Conservation (phyloP, 2,797 vertebrate species). For the Pseudomugil gertrudae region DNA sequence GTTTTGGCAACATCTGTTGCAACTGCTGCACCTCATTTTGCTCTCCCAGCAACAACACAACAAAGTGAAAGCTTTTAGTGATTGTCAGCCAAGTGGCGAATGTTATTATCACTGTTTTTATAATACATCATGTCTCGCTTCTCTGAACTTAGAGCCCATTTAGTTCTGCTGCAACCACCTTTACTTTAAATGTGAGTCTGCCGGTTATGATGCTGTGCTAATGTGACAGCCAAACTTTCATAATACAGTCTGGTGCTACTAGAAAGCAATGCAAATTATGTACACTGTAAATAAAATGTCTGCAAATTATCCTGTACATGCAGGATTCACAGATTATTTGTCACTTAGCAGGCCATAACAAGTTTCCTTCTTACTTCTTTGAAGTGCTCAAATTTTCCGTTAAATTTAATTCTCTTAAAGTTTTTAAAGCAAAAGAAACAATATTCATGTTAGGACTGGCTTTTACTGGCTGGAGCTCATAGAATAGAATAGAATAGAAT, state of each 20-base stretch:
- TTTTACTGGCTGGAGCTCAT: too few species aligned
- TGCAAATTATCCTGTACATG: background rate
- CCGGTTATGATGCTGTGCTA: background rate
- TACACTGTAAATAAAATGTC: background rate
- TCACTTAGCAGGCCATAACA: background rate
- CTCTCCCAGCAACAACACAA: background rate
- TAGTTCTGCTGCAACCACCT: background rate
- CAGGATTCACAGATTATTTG: background rate
- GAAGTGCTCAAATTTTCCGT: too few species aligned
- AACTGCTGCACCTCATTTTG: background rate
- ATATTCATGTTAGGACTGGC: too few species aligned
- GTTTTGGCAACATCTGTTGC: background rate
- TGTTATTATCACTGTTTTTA: constrained; percentile 10
- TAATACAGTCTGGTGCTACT: background rate
- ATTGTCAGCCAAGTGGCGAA: background rate
- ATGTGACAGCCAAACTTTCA: background rate
- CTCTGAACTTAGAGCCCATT: background rate
- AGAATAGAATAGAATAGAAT: too few species aligned
- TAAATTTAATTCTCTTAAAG: too few species aligned
- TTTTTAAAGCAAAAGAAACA: too few species aligned
- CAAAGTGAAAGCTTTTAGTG: background rate
- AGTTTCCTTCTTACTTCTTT: too few species aligned
- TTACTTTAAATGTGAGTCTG: background rate
- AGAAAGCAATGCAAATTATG: background rate
- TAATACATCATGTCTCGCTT: constrained; percentile 1